Conservation (phyloP, 2,797 vertebrate genomes). For the Pachyuromys duprasi region DNA sequence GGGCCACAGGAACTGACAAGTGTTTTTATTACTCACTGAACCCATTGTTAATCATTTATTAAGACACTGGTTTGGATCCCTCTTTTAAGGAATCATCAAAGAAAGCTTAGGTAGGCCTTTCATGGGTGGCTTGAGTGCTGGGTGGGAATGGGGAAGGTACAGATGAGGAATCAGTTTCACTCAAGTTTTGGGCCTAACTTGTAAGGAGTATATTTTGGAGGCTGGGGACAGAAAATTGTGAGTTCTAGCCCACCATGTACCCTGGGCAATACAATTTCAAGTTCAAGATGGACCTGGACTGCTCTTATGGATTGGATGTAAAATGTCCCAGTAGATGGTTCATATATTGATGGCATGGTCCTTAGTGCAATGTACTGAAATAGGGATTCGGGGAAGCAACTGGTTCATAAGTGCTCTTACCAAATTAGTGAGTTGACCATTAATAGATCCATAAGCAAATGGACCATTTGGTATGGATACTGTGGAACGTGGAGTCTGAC, state of each 20-base stretch:
- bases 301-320: neutral
- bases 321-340: neutral
- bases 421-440: neutral
- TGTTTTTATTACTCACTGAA: neutral
- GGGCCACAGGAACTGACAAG: neutral
- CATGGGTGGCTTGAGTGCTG: neutral
- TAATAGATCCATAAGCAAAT: neutral
- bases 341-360: neutral
- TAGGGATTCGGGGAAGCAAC: neutral
- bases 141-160: neutral
- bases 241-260: neutral
- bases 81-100: neutral
- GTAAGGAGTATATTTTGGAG: neutral
- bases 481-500: neutral
- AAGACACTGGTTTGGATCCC: neutral
- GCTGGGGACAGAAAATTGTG: neutral
- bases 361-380: neutral
- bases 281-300: neutral
- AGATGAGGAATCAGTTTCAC: neutral
- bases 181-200: neutral
- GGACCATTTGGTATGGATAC: no score
- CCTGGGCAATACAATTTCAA: neutral
- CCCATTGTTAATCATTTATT: neutral
- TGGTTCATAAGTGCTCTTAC: neutral
- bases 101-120: neutral